A percentile compares a stretch with the other conserved stretches of the same genome.
Evolutionary conservation across 2,113 vertebrate species (phyloP).

Genomic region (Passer domesticus): DNA sequence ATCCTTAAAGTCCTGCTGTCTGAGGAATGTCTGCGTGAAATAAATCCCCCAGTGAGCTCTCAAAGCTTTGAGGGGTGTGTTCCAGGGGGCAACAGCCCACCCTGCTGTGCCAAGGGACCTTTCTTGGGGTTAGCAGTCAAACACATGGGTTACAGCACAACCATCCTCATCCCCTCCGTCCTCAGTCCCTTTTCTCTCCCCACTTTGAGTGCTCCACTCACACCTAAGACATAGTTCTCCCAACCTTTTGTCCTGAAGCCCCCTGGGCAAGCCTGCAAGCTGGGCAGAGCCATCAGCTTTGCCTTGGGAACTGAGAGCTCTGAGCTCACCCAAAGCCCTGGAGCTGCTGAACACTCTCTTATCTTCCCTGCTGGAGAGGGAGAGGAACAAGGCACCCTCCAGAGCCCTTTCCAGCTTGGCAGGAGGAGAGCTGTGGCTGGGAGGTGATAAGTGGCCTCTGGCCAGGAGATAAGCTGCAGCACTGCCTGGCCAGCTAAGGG

Average conservation of each 20-base stretch:
- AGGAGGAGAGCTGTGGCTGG: background rate
- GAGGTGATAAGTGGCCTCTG: background rate
- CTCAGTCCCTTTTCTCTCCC: background rate
- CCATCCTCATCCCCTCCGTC: fast-evolving
- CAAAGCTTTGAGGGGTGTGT: fast-evolving
- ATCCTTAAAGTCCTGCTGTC: background rate
- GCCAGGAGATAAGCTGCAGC: constrained; percentile 43
- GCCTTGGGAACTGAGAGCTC: background rate
- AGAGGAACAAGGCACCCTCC: background rate
- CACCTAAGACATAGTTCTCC: background rate
- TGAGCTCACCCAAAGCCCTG: background rate
- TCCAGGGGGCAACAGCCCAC: background rate
- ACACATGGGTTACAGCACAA: background rate
- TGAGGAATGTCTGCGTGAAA: fast-evolving
- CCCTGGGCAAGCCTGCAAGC: background rate
- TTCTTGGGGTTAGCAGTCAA: background rate
- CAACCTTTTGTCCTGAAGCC: background rate
- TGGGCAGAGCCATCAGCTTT: background rate
- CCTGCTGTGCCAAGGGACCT: fast-evolving
- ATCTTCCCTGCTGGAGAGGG: background rate
- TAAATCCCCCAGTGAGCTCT: background rate
- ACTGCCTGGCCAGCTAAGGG: background rate
- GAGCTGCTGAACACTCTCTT: background rate
- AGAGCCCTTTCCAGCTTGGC: background rate
- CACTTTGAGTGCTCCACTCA: fast-evolving